Evolutionary conservation across 2,113 vertebrate species (phyloP), one percentile per base, ranked within the genome.

Genomic region (Silurus asotus): DNA sequence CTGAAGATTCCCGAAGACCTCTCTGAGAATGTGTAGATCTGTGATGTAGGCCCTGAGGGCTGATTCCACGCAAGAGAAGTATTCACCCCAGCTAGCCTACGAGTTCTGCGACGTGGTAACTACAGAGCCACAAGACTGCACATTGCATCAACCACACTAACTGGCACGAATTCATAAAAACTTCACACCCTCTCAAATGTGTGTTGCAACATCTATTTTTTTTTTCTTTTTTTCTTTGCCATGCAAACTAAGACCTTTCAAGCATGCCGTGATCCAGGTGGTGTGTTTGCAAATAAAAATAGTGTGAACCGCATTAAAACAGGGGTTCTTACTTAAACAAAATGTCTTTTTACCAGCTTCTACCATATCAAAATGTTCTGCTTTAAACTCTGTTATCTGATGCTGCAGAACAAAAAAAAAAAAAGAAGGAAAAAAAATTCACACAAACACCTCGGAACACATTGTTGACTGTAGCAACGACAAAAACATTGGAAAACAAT

Each of bases 401-500:
- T 79, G 25, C 14, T 53, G 48, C 67, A 84, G 0, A 25, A 82
- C 55, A 15, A 14, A 15, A 55, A 3, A 23, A 8, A 45, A 25
- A 55, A 37, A 37, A 83, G 14, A 55, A 48, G 8, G 37, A 37
- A 53, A 53, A 28, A 48, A 48, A 20, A 5, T 53, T 79, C 79
- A 37, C 20, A 74, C 79, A n/a, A 67, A 74, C 76, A 79, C 76
- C 51, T 28, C 14, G 51, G 56, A 23, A 82, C 79, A 75, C 17
- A 20, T 67, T 8, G 15, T 48, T 69, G 84, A 11, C 28, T 79
- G 25, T 85, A 79, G 75, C 75, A 85, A 85, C 84, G 6, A 78
- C 81, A 84, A 87, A 53, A 78, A 84, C 74, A 80, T 20, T 56
- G 15, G n/a, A 65, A 84, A 83, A 70, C 87, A 72, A 70, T 19